phyloP scores from a whole-genome alignment of 1,140 invertebrate species.

The Halesus radiatus region DNA sequence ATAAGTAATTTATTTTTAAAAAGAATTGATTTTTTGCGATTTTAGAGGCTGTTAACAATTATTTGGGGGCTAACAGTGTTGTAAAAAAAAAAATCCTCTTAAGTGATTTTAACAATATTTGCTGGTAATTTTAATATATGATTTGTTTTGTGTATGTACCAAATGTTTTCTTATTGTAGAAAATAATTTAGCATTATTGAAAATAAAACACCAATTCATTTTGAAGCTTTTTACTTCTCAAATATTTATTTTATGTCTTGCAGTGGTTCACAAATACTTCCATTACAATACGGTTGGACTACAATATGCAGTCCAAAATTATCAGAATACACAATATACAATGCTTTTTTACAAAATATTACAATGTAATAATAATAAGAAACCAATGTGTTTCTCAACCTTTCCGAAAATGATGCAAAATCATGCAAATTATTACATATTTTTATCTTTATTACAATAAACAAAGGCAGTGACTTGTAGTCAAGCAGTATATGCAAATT shows the following conservation, averaged over 20 bases:
- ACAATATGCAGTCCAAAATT: constrained; percentile 54
- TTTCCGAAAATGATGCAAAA: neutral
- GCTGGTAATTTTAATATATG: too few relatives aligned
- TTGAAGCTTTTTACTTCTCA: constrained; percentile 38
- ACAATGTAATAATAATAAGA: constrained; percentile 22
- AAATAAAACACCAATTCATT: constrained; percentile 12
- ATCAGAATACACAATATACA: constrained; percentile 28
- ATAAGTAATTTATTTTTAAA: too few relatives aligned
- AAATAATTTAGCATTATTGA: too few relatives aligned
- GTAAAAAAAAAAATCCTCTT: too few relatives aligned
- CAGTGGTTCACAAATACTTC: constrained; percentile 34
- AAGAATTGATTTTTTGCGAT: too few relatives aligned
- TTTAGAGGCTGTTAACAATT: too few relatives aligned
- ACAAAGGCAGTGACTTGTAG: constrained; percentile 11
- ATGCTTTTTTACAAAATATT: constrained; percentile 44
- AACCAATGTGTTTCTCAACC: neutral
- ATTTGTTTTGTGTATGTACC: too few relatives aligned
- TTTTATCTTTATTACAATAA: neutral
- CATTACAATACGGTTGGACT: constrained; percentile 41
- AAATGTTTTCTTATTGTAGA: too few relatives aligned
- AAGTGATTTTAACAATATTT: too few relatives aligned
- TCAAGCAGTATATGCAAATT: neutral
- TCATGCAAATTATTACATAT: constrained; percentile 16
- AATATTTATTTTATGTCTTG: constrained; percentile 30
- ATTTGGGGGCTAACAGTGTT: too few relatives aligned